Evolutionary conservation across 2,797 vertebrate genomes (phyloP), one percentile per base, ranked within the genome.

Genomic region (Ctenopoma multispine): DNA sequence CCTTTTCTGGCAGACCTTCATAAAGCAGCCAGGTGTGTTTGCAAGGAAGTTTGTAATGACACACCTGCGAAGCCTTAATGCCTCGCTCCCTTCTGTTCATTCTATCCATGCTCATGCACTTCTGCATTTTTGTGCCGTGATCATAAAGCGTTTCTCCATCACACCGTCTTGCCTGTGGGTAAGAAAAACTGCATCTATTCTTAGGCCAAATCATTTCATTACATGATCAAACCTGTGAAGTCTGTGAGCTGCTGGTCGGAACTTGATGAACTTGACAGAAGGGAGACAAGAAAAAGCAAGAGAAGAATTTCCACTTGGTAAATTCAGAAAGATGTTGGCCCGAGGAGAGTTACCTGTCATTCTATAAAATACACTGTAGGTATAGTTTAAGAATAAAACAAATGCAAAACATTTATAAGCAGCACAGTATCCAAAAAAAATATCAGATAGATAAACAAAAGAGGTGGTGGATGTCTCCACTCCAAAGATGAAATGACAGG

Each of bases 11-110:
- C 29, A 54, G 55, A 41, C 41, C 44, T 59, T 54, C 34, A 67
- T 63, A 75, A 78, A 75, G 47, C 47, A 23, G 55, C 66, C 83
- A 82, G 79, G 75, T 82, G 77, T 84, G 79, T 84, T 84, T 82
- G 64, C 23, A n/a, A 18, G 41, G 69, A 72, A 9, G 56, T 74
- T 54, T 54, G 29, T 40, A 27, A 58, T 2, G 15, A 44, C 63
- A 56, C 82, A 72, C 63, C 75, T 77, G 58, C 40, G 47, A 13
- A 29, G 38, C 50, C 18, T 53, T 10, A 11, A 12, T 18, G 21
- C 68, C 56, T 49, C 24, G 43, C 43, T 62, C 55, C 31, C 5
- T 17, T 57, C 5, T 63, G 36, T 70, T 77, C 46, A 56, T 60
- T 54, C n/a, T n/a, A n/a, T 54, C 20, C 36, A 47, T 64, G 60